Base-by-base conservation (phyloP, 2,888 invertebrate genomes). In the Lasioglossum marginatum region DNA sequence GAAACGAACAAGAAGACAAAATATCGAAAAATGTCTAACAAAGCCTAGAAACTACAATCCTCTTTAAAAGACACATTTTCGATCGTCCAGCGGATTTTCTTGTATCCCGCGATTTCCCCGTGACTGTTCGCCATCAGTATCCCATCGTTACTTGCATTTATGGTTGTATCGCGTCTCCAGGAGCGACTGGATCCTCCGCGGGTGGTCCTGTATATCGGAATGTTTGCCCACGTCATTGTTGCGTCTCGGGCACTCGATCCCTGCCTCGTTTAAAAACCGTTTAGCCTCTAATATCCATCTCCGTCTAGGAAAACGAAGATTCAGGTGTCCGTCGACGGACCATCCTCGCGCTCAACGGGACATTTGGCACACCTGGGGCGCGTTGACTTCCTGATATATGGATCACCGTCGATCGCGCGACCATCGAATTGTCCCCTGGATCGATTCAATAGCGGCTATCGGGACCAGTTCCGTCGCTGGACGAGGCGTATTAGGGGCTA, bases 301-400 rank as follows among this genome's bases (percentile, higher is more conserved):
- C 57, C 57, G 34, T 85, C 87, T 43, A 31, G 63, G 63, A 31
- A 63, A 16, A 52, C 63, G 63, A 10, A n/a, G 27, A 14, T 82
- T 81, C 91, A 83, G 83, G 85, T 88, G 87, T 45, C 43, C 74
- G 73, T 63, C 73, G 74, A 82, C 66, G 88, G 75, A 68, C 76
- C 37, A 70, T 70, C 60, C 81, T 79, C 78, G 71, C 75, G 70
- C 81, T 40, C 88, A 63, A 37, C 85, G 52, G 87, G 80, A 83
- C 31, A 74, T 77, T 45, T 12, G 31, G 88, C 91, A 91, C 93
- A 90, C 94, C 94, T 90, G 93, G 91, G 79, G 94, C 90, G 93
- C 92, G 93, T 91, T 93, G 93, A 94, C 94, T 93, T 88, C 82
- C 92, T 93, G 93, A 94, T 93, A 91, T 94, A 94, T 94, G 92